Evolutionary conservation across 2,113 vertebrate genomes (phyloP).

Genomic region (Cinclus cinclus): DNA sequence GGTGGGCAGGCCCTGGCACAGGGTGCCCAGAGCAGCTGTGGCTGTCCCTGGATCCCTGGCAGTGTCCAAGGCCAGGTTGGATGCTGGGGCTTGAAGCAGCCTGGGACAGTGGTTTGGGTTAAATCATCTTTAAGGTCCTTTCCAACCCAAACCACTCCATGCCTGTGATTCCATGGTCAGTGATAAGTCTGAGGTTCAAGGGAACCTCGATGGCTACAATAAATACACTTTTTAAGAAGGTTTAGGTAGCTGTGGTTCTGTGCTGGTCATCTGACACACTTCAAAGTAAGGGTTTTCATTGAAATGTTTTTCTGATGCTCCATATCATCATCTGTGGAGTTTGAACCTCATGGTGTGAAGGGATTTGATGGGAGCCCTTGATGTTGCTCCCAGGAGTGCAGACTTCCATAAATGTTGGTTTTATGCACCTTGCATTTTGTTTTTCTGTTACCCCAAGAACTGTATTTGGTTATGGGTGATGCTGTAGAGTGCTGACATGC

Average conservation of each 20-base stretch:
- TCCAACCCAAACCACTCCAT: not conserved
- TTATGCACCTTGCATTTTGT: not conserved
- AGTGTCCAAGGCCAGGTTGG: not conserved
- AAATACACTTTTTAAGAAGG: not conserved
- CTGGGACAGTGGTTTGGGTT: not conserved
- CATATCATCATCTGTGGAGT: not conserved
- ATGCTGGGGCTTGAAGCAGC: accelerated
- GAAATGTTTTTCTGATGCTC: not conserved
- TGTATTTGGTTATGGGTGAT: not conserved
- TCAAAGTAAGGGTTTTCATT: not conserved
- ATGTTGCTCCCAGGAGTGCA: not conserved
- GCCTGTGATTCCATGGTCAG: not conserved
- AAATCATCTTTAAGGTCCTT: not conserved
- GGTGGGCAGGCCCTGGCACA: not conserved
- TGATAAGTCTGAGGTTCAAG: not conserved
- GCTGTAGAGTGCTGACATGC: not conserved
- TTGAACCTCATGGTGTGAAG: accelerated
- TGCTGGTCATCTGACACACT: not conserved
- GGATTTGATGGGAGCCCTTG: not conserved
- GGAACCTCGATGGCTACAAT: not conserved
- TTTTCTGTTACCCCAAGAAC: not conserved
- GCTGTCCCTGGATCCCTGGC: not conserved
- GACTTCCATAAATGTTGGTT: not conserved
- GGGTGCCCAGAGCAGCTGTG: not conserved
- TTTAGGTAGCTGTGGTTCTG: not conserved